Evolutionary conservation across 2,113 vertebrate genomes (phyloP), one percentile per base, ranked within the genome.

Genomic region (Sclerurus mexicanus): DNA sequence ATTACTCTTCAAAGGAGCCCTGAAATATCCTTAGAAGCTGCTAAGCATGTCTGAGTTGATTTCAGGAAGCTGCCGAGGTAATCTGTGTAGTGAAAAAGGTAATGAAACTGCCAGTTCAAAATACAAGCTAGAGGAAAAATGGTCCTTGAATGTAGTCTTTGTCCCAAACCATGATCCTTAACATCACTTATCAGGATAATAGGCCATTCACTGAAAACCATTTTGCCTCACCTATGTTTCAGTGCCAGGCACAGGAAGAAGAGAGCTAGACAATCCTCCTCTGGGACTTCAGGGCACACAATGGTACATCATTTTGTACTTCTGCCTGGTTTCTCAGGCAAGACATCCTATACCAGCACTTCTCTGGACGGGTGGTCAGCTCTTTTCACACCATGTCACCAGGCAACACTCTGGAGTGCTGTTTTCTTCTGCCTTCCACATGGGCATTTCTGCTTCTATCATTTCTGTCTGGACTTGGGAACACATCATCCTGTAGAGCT

Each of bases 231-330:
- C 15, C 10, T 15, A 22, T 4, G 3, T 59, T n/a, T 44, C 40
- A 30, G 28, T 12, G 16, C 5, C 17, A 9, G 44, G 13, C 17
- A 55, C 39, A 19, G 33, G 40, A 84, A 71, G 33, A 28, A 66
- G 35, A 76, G 5, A 62, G 15, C 33, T 56, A 12, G 0, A 33
- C 20, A 31, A 6, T 42, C 6, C 22, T 84, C 9, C 39, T 59
- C 40, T 18, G 5, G 17, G 20, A 10, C 27, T 79, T 20, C 28
- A 55, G 5, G 7, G 24, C 15, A 33, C 35, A 56, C 10, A 66
- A 9, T 0, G 0, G 40, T 33, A 28, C 24, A 21, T 24, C 39
- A 50, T 30, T 71, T 62, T 64, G 9, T 14, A 21, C 17, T 39
- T 49, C 21, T 40, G 44, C 35, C 9, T 35, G 53, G 5, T 66